Percentiles rank a stretch among this genome's conserved stretches.
Conservation (phyloP, 2,113 vertebrate genomes). For the Labeo catla region DNA sequence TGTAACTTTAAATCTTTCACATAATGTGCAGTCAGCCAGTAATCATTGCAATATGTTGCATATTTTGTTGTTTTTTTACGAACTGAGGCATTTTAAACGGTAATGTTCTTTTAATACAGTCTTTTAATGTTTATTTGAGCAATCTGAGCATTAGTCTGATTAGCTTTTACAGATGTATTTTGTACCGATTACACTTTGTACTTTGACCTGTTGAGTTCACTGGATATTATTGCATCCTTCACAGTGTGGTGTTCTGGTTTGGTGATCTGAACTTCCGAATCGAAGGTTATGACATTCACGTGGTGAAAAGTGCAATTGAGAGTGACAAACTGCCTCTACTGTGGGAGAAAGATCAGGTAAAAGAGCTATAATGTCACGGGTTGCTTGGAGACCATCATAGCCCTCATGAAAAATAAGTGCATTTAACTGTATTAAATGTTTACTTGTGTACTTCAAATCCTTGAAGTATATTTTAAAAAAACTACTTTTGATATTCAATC, state of each 20-base stretch:
- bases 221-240: conserved; percentile 32
- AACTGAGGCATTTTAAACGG: background rate
- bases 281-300: conserved; percentile 93
- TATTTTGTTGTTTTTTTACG: background rate
- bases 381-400: background rate
- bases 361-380: conserved; percentile 26
- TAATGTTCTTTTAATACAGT: no score
- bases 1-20: background rate
- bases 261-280: conserved; percentile 98
- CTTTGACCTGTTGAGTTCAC: background rate
- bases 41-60: background rate
- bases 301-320: conserved; percentile 94
- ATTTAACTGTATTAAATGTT: background rate
- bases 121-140: background rate
- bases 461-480: no score
- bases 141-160: background rate
- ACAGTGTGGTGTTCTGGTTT: conserved; percentile 96
- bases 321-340: conserved; percentile 89
- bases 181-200: background rate
- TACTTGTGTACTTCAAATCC: background rate
- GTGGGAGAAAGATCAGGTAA: conserved; percentile 98
- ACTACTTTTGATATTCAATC: no score
- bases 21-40: background rate
- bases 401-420: background rate
- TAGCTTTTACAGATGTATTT: background rate